Percentiles rank a stretch among this genome's conserved stretches.
Conservation (phyloP, 1,140 invertebrate species). For the Calephelis nemesis region DNA sequence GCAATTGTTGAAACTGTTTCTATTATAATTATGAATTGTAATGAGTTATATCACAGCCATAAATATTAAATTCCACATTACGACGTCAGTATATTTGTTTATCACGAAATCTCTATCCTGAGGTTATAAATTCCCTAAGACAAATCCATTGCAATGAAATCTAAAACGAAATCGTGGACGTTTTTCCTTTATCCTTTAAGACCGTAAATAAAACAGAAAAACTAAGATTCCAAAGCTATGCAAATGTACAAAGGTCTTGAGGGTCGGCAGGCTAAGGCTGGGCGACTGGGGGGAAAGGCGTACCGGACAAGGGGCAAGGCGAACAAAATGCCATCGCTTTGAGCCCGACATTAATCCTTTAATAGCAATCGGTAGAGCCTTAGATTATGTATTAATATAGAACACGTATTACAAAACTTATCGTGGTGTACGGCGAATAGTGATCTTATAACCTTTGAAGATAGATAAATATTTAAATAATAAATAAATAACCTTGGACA, state of each 20-base stretch:
- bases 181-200: slow-evolving; percentile 60
- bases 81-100: no score
- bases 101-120: no score
- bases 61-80: no score
- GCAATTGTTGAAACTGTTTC: no score
- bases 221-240: slow-evolving; percentile 68
- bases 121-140: no score
- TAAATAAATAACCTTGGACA: no score
- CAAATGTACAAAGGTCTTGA: slow-evolving; percentile 73
- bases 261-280: slow-evolving; percentile 48
- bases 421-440: background rate
- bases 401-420: background rate
- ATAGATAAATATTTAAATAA: no score
- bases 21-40: no score
- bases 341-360: slow-evolving; percentile 69
- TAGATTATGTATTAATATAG: background rate
- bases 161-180: no score
- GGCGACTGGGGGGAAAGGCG: slow-evolving; percentile 35
- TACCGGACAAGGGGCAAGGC: slow-evolving; percentile 61
- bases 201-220: slow-evolving; percentile 60
- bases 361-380: slow-evolving; percentile 62
- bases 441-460: no score
- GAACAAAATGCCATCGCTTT: slow-evolving; percentile 72
- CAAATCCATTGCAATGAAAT: no score
- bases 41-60: background rate